Evolutionary conservation across 1,140 invertebrate species (phyloP), one percentile per base, ranked within the genome.

Genomic region (Macrobrachium nipponense): DNA sequence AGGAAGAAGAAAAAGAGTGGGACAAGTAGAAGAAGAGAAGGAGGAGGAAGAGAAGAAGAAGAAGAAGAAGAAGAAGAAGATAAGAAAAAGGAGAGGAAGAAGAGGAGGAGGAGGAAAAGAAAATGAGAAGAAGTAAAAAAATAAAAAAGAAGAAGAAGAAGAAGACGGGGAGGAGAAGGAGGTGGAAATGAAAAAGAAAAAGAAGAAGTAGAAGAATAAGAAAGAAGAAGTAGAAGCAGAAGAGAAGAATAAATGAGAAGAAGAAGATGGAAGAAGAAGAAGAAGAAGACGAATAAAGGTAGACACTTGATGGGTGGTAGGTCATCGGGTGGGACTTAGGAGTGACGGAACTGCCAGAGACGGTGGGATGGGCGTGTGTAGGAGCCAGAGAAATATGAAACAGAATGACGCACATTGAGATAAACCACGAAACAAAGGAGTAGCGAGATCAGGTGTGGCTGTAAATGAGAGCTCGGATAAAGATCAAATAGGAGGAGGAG

Each of bases 91-190:
- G 5, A 20, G 20, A n/a, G 73, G 51, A 20, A 78, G 51, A 58
- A 60, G 76, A 61, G 59, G 76, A n/a, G 59, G 12, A 27, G 3
- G 36, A n/a, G 17, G 76, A 27, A 66, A 82, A 66, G 70, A 66
- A 82, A 66, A 82, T 79, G 62, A 43, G 51, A 66, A 82, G 81
- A 36, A 36, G 27, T 2, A 36, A 4, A 36, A 36, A 4, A 36
- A 36, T 1, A 36, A 36, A 4, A 36, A 36, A 36, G 27, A 36
- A 36, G 27, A 36, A 36, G 27, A 36, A 36, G 27, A 36, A 82
- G 81, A 82, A 66, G 70, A 66, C 80, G 81, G 77, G 62, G 70
- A 66, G 77, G 81, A 70, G 23, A 80, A 60, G 17, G n/a, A 4
- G 72, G 44, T 14, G 70, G 23, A 44, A 18, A 36, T 2, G 72